These are phyloP conservation scores for Mimumesa dahlbomi DNA, from an alignment of 2,888 invertebrate species.

Conservation along the genomic window DNA sequence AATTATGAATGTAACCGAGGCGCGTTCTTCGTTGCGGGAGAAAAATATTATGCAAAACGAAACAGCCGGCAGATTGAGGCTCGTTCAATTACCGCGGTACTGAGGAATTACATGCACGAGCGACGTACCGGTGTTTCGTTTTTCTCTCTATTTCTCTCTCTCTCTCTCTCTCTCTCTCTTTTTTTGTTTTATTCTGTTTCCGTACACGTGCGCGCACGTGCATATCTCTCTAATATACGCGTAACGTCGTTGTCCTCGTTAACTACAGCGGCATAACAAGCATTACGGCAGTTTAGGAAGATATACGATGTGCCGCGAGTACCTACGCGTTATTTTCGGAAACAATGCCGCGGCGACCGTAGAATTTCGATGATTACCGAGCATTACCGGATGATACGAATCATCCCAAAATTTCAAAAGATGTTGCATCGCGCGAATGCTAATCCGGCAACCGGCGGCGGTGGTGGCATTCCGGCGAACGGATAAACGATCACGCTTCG, in stretches of 20 bases:
- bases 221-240: conserved; percentile 10
- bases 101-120: no score
- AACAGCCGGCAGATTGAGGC: no score
- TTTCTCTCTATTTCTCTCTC: no score
- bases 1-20: no score
- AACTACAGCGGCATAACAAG: not conserved
- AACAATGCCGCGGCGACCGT: conserved; percentile 3
- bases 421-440: no score
- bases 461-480: not conserved
- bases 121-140: no score
- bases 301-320: not conserved
- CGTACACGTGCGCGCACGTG: not conserved
- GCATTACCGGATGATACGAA: not conserved
- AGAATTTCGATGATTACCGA: conserved; percentile 7
- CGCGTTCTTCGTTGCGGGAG: no score
- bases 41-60: no score
- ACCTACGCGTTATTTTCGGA: conserved; percentile 16
- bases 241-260: conserved; percentile 22
- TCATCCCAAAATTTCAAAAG: not conserved
- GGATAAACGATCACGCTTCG: not conserved
- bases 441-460: no score
- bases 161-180: no score
- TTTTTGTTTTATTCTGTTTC: no score
- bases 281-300: not conserved
- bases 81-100: no score